Percentiles rank a stretch among this genome's conserved stretches.
phyloP scores from a whole-genome alignment of 1,140 invertebrate species.

The Helicoverpa zea region DNA sequence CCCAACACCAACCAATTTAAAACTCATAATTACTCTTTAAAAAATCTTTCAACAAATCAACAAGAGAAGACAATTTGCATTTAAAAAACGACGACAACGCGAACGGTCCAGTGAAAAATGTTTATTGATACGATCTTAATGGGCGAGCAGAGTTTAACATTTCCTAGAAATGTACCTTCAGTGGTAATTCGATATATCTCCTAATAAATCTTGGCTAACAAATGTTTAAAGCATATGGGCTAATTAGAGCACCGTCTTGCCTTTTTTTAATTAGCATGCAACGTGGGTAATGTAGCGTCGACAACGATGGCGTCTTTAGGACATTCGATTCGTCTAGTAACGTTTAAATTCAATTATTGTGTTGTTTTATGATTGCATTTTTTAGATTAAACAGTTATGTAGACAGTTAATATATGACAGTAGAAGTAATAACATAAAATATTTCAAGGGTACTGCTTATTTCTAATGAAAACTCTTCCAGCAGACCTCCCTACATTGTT shows the following conservation, averaged over 20 bases:
- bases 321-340: too few relatives aligned
- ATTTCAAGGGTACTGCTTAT: too few relatives aligned
- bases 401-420: too few relatives aligned
- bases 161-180: slow-evolving; percentile 19
- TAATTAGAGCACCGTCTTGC: slow-evolving; percentile 38
- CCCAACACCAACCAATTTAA: neutral
- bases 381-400: too few relatives aligned
- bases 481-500: too few relatives aligned
- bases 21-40: neutral
- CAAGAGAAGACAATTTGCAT: neutral
- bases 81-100: slow-evolving; percentile 1
- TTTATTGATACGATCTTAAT: slow-evolving; percentile 31
- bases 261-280: slow-evolving; percentile 39
- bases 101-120: slow-evolving; percentile 7
- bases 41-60: neutral
- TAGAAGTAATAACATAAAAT: too few relatives aligned
- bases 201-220: slow-evolving; percentile 28
- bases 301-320: too few relatives aligned
- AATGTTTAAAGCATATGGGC: slow-evolving; percentile 27
- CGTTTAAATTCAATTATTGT: too few relatives aligned
- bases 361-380: too few relatives aligned
- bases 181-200: slow-evolving; percentile 33
- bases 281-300: neutral
- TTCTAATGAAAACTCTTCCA: too few relatives aligned
- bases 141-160: slow-evolving; percentile 18